Evolutionary conservation across 2,888 invertebrate genomes (phyloP), one percentile per base, ranked within the genome.

Genomic region (Corythucha ciliata): DNA sequence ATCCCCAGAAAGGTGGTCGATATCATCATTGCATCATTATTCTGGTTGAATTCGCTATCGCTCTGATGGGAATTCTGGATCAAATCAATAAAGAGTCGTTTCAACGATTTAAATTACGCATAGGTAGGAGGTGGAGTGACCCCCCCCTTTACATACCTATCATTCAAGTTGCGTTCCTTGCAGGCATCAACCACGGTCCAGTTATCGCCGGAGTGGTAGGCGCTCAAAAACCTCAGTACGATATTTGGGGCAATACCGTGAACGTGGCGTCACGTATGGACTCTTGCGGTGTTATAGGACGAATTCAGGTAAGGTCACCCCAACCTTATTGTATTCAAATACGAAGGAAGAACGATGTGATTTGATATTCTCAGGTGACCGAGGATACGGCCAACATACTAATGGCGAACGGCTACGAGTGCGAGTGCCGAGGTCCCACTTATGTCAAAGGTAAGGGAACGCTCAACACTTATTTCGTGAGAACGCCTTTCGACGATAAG

Each of bases 191-290:
- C 67, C 86, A 88, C 67, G 92, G 92, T 0, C 84, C 90, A 0
- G 91, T 94, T 21, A 93, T 94, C 66, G 94, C 94, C 0, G 96
- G 94, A 0, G 94, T 96, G 16, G 91, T 96, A 21, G 94, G 94
- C 0, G 94, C 94, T 0, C 91, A 94, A 68, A 96, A 96, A 66
- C 96, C 96, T 0, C 94, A 96, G 70, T 96, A 94, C 69, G 96
- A 97, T 67, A 96, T 97, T 62, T 97, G 96, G 96, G 93, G 96
- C 12, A 94, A 97, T 70, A 94, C 96, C 0, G 97, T 97, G 14
- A 96, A 96, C 67, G 91, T 96, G 10, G 94, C 96, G 1, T 92
- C 91, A 4, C 72, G 96, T 42, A 97, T 97, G 96, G 96, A 96
- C 70, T 92, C 91, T 57, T 92, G 90, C 56, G 94, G 96, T 0